Conservation (phyloP, 2,113 vertebrate genomes). For the Eolophus roseicapilla region DNA sequence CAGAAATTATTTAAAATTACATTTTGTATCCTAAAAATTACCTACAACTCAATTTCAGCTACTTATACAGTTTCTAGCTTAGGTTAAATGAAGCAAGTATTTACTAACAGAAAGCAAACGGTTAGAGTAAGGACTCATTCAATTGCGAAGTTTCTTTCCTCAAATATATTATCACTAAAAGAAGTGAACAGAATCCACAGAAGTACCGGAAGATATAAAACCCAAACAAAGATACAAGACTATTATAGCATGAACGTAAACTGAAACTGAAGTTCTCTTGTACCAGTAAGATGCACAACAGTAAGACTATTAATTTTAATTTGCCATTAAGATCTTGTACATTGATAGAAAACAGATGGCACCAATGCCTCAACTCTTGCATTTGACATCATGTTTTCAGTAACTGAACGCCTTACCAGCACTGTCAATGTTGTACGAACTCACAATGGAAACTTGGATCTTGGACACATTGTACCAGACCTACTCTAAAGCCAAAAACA, state of each 20-base stretch:
- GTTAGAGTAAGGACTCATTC: neutral
- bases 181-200: neutral
- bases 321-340: neutral
- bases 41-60: neutral
- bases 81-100: neutral
- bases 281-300: neutral
- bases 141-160: neutral
- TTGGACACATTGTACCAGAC: neutral
- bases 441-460: neutral
- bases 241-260: neutral
- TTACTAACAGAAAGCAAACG: neutral
- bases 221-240: neutral
- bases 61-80: neutral
- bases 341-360: neutral
- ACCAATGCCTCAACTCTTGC: neutral
- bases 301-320: neutral
- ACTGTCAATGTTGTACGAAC: neutral
- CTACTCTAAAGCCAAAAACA: neutral
- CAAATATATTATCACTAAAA: neutral
- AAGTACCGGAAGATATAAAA: neutral
- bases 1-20: neutral
- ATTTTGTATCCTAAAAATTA: neutral
- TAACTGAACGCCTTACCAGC: neutral
- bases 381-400: neutral
- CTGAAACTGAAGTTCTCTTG: neutral